phyloP scores from a whole-genome alignment of 2,113 vertebrate species.

The Neotragus pygmaeus region DNA sequence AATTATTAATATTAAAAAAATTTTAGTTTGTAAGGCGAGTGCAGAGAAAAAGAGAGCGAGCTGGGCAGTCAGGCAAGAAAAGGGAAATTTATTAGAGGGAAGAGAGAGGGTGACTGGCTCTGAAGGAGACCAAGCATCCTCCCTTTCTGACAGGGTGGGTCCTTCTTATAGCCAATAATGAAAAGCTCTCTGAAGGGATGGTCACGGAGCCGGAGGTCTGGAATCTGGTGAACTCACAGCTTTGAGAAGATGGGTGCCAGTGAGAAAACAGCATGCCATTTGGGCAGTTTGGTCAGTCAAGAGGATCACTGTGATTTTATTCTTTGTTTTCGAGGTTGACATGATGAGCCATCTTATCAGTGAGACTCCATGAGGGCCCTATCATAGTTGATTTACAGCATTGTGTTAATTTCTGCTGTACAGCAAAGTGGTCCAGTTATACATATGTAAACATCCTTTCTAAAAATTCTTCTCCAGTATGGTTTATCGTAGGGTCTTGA shows the following conservation, averaged over 20 bases:
- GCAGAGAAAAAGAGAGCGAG: background rate
- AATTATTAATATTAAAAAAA: background rate
- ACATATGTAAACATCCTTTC: background rate
- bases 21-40: background rate
- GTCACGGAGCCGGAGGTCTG: background rate
- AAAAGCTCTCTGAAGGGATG: background rate
- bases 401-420: background rate
- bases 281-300: background rate
- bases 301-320: background rate
- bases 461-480: background rate
- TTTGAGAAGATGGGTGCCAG: background rate
- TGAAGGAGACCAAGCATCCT: background rate
- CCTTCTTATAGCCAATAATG: background rate
- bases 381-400: background rate
- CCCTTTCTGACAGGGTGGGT: background rate
- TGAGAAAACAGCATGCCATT: background rate
- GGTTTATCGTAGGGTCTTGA: background rate
- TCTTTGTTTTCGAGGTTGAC: background rate
- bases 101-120: background rate
- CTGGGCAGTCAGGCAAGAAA: background rate
- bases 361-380: background rate
- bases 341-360: background rate
- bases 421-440: background rate
- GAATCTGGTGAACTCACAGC: background rate
- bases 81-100: background rate